These are phyloP conservation scores for Caenorhabditis afra DNA, from an alignment of 2,888 invertebrate genomes.

Conservation along the genomic window DNA sequence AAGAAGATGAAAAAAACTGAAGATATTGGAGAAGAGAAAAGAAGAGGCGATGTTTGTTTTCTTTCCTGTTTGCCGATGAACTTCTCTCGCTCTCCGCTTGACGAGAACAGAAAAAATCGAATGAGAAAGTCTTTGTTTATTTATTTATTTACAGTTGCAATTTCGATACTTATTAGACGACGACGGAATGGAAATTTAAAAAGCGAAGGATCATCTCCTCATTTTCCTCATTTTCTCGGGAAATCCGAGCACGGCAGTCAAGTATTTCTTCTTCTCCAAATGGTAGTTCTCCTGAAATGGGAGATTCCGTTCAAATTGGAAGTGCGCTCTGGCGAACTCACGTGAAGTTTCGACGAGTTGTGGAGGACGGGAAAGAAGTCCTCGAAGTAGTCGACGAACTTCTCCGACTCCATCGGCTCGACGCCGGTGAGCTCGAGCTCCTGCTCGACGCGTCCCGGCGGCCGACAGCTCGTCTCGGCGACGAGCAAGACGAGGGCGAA, in stretches of 20 bases:
- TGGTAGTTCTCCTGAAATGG: conserved; percentile 62
- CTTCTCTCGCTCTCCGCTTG: conserved; percentile 15
- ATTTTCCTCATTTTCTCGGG: conserved; percentile 48
- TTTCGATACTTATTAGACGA: conserved; percentile 25
- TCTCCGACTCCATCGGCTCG: conserved; percentile 26
- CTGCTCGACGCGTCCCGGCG: conserved; percentile 31
- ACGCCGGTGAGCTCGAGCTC: conserved; percentile 24
- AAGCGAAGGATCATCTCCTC: conserved; percentile 13
- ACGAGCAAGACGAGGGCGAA: conserved; percentile 5
- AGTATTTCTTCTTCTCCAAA: conserved; percentile 63
- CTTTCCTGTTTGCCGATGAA: conserved; percentile 38
- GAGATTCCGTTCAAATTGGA: neutral
- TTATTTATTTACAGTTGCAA: conserved; percentile 49
- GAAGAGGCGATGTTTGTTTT: conserved; percentile 34
- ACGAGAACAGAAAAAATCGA: too few relatives aligned
- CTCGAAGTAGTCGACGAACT: conserved; percentile 58
- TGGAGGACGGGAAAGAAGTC: conserved; percentile 52
- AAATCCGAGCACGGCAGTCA: conserved; percentile 43
- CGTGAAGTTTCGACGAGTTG: conserved; percentile 57
- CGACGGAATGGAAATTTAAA: neutral
- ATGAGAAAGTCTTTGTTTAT: neutral
- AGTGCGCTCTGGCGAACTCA: conserved; percentile 10
- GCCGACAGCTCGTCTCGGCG: conserved; percentile 3
- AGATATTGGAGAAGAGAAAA: conserved; percentile 22
- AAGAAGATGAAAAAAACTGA: conserved; percentile 5